These are phyloP conservation scores for Mythimna vitellina DNA, from an alignment of 2,888 invertebrate species.

Conservation along the genomic window DNA sequence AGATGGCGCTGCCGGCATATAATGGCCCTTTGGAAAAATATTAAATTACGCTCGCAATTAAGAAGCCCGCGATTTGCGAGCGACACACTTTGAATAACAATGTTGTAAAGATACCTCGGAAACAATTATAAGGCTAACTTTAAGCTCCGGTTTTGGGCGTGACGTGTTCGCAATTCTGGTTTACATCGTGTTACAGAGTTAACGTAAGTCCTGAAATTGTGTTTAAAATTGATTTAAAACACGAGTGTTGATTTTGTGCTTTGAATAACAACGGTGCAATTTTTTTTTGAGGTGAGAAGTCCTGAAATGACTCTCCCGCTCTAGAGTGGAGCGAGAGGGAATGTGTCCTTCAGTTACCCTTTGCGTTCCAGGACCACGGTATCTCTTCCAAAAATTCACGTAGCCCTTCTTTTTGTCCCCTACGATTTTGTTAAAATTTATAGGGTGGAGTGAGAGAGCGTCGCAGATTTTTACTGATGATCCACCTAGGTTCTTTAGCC, in stretches of 20 bases:
- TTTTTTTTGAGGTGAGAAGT: too few relatives aligned
- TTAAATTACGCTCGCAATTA: slow-evolving; percentile 67
- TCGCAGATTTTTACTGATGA: too few relatives aligned
- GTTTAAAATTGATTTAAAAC: neutral
- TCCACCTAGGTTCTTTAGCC: too few relatives aligned
- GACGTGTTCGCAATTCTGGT: slow-evolving; percentile 28
- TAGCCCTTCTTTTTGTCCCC: too few relatives aligned
- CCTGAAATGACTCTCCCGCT: too few relatives aligned
- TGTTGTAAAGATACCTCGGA: slow-evolving; percentile 39
- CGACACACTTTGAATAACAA: slow-evolving; percentile 63
- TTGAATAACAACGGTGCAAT: too few relatives aligned
- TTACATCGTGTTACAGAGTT: slow-evolving; percentile 7
- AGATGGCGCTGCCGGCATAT: slow-evolving; percentile 52
- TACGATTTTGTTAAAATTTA: too few relatives aligned
- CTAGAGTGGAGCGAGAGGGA: too few relatives aligned
- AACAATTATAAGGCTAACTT: slow-evolving; percentile 55
- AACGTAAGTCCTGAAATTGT: neutral
- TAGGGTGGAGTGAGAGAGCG: too few relatives aligned
- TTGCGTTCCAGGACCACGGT: too few relatives aligned
- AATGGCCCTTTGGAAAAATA: slow-evolving; percentile 66
- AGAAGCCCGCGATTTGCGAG: slow-evolving; percentile 61
- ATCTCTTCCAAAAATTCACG: too few relatives aligned
- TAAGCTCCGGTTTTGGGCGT: slow-evolving; percentile 38
- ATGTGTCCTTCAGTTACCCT: too few relatives aligned
- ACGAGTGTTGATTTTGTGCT: neutral